Conservation (phyloP, 2,888 invertebrate genomes). For the Opisthograptis luteolata region DNA sequence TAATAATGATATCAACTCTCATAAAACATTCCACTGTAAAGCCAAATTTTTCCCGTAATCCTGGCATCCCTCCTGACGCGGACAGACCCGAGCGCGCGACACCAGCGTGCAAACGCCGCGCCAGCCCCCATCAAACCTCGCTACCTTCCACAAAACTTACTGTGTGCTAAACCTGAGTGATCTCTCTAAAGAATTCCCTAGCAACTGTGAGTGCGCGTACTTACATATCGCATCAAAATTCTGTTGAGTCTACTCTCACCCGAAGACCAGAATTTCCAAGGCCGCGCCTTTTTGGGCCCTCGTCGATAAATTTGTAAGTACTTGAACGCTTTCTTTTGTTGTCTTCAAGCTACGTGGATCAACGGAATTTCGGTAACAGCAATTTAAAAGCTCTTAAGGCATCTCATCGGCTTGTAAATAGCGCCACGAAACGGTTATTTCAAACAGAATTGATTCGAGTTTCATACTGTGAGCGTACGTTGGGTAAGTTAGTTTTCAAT, state of each 20-base stretch:
- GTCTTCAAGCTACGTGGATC: slow-evolving; percentile 30
- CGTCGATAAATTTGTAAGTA: slow-evolving; percentile 65
- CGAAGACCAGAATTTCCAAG: slow-evolving; percentile 39
- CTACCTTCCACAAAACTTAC: slow-evolving; percentile 43
- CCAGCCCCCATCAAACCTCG: slow-evolving; percentile 48
- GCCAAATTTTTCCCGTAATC: background rate
- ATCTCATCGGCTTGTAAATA: background rate
- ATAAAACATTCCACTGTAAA: slow-evolving; percentile 3
- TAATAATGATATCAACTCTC: too few relatives aligned
- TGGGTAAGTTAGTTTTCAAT: background rate
- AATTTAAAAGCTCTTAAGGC: slow-evolving; percentile 15
- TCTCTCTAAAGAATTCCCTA: slow-evolving; percentile 38
- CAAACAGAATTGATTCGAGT: background rate
- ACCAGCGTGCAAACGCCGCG: slow-evolving; percentile 77
- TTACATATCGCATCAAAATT: slow-evolving; percentile 36
- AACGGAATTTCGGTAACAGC: slow-evolving; percentile 28
- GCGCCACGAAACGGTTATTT: slow-evolving; percentile 3
- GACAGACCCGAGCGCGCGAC: slow-evolving; percentile 72
- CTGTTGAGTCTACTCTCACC: slow-evolving; percentile 57
- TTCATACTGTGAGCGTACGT: background rate
- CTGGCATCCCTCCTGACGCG: slow-evolving; percentile 50
- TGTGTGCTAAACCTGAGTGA: slow-evolving; percentile 48
- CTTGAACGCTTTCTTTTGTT: slow-evolving; percentile 56
- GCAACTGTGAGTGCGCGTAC: slow-evolving; percentile 30
- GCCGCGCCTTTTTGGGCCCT: slow-evolving; percentile 54